Percentiles rank a stretch among this genome's conserved stretches.
These are phyloP conservation scores for Ramazzottius varieornatus DNA, from an alignment of 2,888 invertebrate genomes.

Conservation along the genomic window DNA sequence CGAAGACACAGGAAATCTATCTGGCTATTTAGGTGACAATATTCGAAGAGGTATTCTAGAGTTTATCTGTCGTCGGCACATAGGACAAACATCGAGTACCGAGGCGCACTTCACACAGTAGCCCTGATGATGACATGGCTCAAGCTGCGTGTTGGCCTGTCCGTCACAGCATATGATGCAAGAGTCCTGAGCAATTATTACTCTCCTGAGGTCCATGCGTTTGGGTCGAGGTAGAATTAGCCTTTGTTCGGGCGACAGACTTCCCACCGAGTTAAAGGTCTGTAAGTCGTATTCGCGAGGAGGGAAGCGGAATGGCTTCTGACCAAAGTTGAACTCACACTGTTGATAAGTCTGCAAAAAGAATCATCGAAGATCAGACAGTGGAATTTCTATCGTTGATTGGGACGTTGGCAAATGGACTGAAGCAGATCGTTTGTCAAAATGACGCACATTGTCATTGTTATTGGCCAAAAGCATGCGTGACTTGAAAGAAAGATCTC, in stretches of 20 bases:
- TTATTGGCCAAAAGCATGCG: too few relatives aligned
- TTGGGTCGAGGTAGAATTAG: constrained; percentile 41
- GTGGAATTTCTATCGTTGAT: too few relatives aligned
- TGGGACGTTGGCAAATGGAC: too few relatives aligned
- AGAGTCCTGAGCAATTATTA: constrained; percentile 28
- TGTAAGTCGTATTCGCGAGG: constrained; percentile 38
- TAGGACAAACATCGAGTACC: constrained; percentile 53
- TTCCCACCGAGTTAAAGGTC: constrained; percentile 48
- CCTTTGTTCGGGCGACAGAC: constrained; percentile 47
- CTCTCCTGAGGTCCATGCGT: background rate
- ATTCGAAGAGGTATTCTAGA: background rate
- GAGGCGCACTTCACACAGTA: constrained; percentile 53
- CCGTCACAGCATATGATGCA: constrained; percentile 66
- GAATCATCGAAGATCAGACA: too few relatives aligned
- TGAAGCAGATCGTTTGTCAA: too few relatives aligned
- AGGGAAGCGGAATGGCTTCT: constrained; percentile 45
- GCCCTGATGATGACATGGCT: constrained; percentile 53
- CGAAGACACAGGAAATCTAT: too few relatives aligned
- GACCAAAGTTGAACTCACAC: constrained; percentile 71
- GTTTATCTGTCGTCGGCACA: constrained; percentile 44
- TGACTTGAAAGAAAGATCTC: too few relatives aligned
- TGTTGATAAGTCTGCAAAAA: constrained; percentile 68
- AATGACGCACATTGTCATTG: too few relatives aligned
- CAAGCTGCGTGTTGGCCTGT: constrained; percentile 40
- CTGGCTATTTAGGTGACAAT: background rate